Percentiles rank a stretch among this genome's conserved stretches.
Evolutionary conservation across 2,888 invertebrate genomes (phyloP).

Genomic region (Geophilus truncorum): DNA sequence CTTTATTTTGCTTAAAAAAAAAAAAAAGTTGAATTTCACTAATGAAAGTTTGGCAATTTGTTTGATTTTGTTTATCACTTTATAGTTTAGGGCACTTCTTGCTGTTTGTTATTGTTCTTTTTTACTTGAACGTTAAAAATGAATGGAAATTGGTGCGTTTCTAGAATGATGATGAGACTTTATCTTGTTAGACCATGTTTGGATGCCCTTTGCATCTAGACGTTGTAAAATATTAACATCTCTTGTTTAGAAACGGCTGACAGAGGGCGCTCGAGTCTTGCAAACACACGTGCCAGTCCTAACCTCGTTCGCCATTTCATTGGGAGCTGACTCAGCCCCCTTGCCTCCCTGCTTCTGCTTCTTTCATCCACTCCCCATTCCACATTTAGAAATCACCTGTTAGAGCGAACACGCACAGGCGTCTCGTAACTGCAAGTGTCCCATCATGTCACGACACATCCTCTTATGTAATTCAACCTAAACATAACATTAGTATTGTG

Average conservation of each 20-base stretch:
- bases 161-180: background rate
- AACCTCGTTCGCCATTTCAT: conserved; percentile 28
- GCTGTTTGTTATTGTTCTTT: background rate
- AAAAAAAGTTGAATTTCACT: no score
- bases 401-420: background rate
- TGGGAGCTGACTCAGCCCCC: conserved; percentile 32
- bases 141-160: conserved; percentile 4
- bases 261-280: conserved; percentile 1
- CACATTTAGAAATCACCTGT: background rate
- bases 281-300: conserved; percentile 18
- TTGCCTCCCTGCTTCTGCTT: background rate
- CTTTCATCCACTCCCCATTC: background rate
- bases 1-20: background rate
- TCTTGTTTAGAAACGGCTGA: conserved; percentile 8
- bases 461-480: background rate
- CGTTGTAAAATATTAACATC: conserved; percentile 18
- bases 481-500: background rate
- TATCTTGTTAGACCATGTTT: conserved; percentile 18
- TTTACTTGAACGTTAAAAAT: background rate
- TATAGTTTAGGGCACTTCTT: no score
- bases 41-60: no score
- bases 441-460: background rate
- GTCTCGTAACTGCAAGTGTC: background rate
- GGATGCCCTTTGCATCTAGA: conserved; percentile 23
- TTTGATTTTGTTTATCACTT: no score